Evolutionary conservation across 2,113 vertebrate species (phyloP).

Genomic region (Varanus komodoensis): DNA sequence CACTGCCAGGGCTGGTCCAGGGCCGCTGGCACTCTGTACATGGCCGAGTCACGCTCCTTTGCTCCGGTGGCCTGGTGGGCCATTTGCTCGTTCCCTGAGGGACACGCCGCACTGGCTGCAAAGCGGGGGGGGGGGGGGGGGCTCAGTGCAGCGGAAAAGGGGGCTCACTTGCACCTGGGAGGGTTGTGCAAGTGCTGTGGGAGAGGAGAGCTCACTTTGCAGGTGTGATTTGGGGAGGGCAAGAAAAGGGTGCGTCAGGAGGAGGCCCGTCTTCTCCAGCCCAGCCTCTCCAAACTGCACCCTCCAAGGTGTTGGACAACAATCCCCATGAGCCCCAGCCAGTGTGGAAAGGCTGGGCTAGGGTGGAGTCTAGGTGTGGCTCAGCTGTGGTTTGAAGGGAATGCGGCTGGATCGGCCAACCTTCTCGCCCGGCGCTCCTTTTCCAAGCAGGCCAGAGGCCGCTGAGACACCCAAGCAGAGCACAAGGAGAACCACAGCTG

Average conservation of each 20-base stretch:
- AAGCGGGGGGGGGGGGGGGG: neutral
- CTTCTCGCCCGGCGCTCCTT: neutral
- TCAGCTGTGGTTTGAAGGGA: neutral
- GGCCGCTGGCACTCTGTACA: too few relatives aligned
- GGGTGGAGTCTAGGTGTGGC: neutral
- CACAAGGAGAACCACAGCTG: neutral
- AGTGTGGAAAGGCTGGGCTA: too few relatives aligned
- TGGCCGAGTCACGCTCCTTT: neutral
- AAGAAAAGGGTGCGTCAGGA: neutral
- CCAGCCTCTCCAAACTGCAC: neutral
- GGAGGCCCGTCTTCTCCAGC: neutral
- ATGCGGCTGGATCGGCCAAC: neutral
- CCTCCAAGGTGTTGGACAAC: too few relatives aligned
- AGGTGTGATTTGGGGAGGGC: too few relatives aligned
- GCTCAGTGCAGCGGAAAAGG: neutral
- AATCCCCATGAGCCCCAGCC: too few relatives aligned
- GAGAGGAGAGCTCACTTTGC: too few relatives aligned
- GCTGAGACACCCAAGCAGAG: neutral
- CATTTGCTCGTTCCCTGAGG: neutral
- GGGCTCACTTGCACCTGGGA: too few relatives aligned
- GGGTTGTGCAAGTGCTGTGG: neutral
- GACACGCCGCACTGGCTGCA: neutral
- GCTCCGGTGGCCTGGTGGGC: neutral
- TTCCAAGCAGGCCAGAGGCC: neutral
- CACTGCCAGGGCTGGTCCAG: too few relatives aligned